Conservation (phyloP, 1,140 invertebrate genomes). For the Atta texana region DNA sequence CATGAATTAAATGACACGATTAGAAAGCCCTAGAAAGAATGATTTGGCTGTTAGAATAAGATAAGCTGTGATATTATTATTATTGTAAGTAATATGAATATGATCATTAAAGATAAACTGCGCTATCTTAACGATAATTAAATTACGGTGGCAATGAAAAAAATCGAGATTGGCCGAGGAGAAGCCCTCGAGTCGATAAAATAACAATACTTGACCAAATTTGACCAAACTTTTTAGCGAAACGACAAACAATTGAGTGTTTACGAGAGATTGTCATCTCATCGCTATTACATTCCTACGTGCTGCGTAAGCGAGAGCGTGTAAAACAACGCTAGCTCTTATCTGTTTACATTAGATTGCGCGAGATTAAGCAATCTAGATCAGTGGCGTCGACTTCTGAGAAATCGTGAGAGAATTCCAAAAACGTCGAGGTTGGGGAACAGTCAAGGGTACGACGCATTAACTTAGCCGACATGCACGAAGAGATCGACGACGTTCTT, state of each 20-base stretch:
- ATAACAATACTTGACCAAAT: conserved; percentile 18
- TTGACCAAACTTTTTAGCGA: conserved; percentile 10
- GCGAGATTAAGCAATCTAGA: conserved; percentile 63
- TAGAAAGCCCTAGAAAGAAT: not conserved
- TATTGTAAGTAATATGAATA: not conserved
- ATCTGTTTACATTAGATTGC: conserved; percentile 60
- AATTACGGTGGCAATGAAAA: conserved; percentile 16
- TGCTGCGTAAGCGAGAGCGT: conserved; percentile 45
- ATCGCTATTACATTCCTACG: conserved; percentile 27
- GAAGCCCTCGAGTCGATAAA: not conserved
- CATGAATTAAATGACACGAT: conserved; percentile 20
- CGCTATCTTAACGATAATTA: conserved; percentile 37
- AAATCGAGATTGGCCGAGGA: not conserved
- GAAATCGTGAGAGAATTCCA: conserved; percentile 16
- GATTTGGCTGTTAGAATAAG: conserved; percentile 16
- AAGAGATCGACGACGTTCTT: not conserved
- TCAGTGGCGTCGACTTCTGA: conserved; percentile 53
- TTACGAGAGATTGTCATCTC: conserved; percentile 61
- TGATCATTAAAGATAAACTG: conserved; percentile 18
- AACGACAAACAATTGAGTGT: conserved; percentile 65
- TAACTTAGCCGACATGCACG: not conserved
- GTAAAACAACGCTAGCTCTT: conserved; percentile 55
- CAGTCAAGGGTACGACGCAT: conserved; percentile 19
- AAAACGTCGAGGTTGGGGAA: conserved; percentile 6
- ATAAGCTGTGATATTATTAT: not conserved